These are phyloP conservation scores for Busseola fusca DNA, from an alignment of 2,888 invertebrate species.

Conservation along the genomic window DNA sequence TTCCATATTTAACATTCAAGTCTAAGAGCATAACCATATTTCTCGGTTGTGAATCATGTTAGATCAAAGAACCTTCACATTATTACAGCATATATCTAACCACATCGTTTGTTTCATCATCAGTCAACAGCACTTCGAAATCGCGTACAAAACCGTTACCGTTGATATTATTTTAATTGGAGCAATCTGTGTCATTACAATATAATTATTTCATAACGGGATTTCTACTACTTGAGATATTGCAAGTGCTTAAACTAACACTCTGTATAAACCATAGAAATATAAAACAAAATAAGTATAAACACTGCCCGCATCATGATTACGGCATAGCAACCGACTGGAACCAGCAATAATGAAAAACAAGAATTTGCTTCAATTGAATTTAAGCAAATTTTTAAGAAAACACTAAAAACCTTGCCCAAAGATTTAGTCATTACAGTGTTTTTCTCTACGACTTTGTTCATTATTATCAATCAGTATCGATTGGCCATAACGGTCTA, in stretches of 20 bases:
- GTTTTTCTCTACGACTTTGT: constrained; percentile 20
- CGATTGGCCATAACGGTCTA: constrained; percentile 4
- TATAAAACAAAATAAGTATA: neutral
- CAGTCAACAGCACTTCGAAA: constrained; percentile 14
- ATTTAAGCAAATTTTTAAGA: neutral
- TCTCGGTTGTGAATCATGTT: constrained; percentile 14
- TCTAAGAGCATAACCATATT: constrained; percentile 4
- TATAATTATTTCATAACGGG: constrained; percentile 36
- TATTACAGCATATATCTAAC: constrained; percentile 8
- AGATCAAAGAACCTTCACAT: constrained; percentile 33
- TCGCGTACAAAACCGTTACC: constrained; percentile 24
- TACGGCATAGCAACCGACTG: constrained; percentile 7
- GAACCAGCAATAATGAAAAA: constrained; percentile 29
- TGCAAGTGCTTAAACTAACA: constrained; percentile 8
- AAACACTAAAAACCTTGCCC: constrained; percentile 1
- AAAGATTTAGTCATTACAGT: neutral
- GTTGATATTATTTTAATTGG: constrained; percentile 57
- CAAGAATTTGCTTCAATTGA: constrained; percentile 7
- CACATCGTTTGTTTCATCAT: constrained; percentile 34
- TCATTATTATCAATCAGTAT: constrained; percentile 1
- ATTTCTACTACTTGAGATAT: constrained; percentile 20
- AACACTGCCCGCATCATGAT: constrained; percentile 23
- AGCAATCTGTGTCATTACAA: constrained; percentile 36
- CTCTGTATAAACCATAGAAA: neutral
- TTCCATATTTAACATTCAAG: constrained; percentile 13